Conservation (phyloP, 2,113 vertebrate genomes). For the Merops nubicus region DNA sequence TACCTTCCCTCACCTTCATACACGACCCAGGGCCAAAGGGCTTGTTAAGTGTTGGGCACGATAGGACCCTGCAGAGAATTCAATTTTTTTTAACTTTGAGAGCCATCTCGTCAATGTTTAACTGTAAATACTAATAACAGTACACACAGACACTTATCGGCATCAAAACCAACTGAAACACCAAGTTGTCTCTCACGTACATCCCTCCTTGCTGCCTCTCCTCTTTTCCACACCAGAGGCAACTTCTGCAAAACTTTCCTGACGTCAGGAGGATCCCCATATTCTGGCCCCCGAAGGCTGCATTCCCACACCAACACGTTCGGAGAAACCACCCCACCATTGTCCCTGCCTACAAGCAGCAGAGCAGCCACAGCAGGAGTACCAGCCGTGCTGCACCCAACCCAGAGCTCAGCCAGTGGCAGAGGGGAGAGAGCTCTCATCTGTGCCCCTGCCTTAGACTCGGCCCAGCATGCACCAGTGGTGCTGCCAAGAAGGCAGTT, state of each 20-base stretch:
- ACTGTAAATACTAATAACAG: not conserved
- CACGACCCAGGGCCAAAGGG: not conserved
- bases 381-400: fast-evolving
- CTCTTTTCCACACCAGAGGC: not conserved
- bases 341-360: not conserved
- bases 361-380: fast-evolving
- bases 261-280: fast-evolving
- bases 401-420: fast-evolving
- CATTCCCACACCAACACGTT: not conserved
- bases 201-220: not conserved
- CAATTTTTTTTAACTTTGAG: not conserved
- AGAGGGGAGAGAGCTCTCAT: no score
- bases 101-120: not conserved
- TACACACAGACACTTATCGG: not conserved
- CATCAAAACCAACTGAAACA: not conserved
- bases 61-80: not conserved
- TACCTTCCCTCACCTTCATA: not conserved
- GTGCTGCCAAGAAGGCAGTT: fast-evolving
- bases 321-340: not conserved
- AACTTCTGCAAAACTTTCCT: not conserved
- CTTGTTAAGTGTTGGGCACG: not conserved
- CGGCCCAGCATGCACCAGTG: not conserved
- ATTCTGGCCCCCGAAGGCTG: fast-evolving
- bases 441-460: fast-evolving
- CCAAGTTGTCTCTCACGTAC: not conserved